A percentile compares a stretch with the other conserved stretches of the same genome.
phyloP scores from a whole-genome alignment of 2,888 invertebrate species.

The Plagodis pulveraria region DNA sequence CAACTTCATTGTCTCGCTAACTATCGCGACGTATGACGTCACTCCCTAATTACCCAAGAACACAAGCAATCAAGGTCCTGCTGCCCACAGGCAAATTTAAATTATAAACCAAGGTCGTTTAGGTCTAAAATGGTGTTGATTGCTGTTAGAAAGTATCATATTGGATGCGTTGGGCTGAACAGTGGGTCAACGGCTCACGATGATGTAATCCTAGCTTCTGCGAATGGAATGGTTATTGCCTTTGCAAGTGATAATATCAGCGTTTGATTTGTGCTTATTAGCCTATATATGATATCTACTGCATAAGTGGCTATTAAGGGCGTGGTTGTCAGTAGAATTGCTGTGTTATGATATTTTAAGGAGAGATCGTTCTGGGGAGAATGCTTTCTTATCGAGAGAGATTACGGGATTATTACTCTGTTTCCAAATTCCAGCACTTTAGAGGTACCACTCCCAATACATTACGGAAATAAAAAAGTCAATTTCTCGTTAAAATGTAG shows the following conservation, averaged over 20 bases:
- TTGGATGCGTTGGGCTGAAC: constrained; percentile 18
- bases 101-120: constrained; percentile 8
- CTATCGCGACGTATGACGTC: constrained; percentile 23
- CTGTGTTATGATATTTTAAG: no score
- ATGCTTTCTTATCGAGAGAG: no score
- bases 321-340: no score
- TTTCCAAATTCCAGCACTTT: no score
- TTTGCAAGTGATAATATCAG: constrained; percentile 2
- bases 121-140: constrained; percentile 9
- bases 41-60: constrained; percentile 32
- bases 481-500: no score
- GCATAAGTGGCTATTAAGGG: no score
- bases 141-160: constrained; percentile 17
- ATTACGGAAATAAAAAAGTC: no score
- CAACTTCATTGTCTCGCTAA: not conserved
- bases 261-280: not conserved
- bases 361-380: no score
- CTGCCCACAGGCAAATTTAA: constrained; percentile 5
- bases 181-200: constrained; percentile 31
- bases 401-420: no score
- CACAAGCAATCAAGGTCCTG: constrained; percentile 14
- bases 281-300: not conserved
- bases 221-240: constrained; percentile 6
- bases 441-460: no score
- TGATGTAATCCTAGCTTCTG: constrained; percentile 25